Percentiles rank a stretch among this genome's conserved stretches.
These are phyloP conservation scores for Prunella himalayana DNA, from an alignment of 2,113 vertebrate genomes.

Conservation along the genomic window DNA sequence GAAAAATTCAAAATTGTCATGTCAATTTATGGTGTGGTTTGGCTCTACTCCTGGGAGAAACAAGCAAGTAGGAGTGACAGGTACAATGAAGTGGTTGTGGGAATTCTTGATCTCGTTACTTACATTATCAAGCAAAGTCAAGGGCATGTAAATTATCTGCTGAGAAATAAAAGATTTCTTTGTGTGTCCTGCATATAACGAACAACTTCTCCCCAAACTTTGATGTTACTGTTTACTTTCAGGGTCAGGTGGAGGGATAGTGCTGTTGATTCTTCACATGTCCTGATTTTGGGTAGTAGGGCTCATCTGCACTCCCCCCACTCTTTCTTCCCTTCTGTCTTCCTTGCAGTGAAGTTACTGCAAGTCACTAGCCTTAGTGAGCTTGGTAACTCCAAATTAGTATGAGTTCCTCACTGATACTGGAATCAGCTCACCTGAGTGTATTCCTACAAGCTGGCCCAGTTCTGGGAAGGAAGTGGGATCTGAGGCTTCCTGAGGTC, in stretches of 20 bases:
- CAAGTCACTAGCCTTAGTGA: accelerated
- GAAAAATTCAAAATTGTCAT: background rate
- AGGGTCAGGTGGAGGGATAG: background rate
- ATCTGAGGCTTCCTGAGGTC: background rate
- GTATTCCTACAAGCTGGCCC: background rate
- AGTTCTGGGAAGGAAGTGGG: background rate
- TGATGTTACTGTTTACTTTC: background rate
- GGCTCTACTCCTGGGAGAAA: background rate
- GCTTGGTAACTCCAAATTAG: background rate
- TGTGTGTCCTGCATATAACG: background rate
- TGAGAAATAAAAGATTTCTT: background rate
- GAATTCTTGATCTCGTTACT: background rate
- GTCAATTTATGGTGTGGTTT: background rate
- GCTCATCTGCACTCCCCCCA: accelerated
- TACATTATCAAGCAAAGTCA: background rate
- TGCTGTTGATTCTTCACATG: background rate
- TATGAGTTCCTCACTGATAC: background rate
- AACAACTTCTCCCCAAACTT: background rate
- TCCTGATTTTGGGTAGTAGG: background rate
- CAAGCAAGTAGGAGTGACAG: background rate
- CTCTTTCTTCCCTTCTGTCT: background rate
- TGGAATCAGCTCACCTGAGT: background rate
- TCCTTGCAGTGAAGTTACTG: background rate
- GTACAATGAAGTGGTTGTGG: background rate
- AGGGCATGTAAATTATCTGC: background rate